Evolutionary conservation across 1,140 invertebrate species (phyloP), one percentile per base, ranked within the genome.

Genomic region (Brachionus sp.): DNA sequence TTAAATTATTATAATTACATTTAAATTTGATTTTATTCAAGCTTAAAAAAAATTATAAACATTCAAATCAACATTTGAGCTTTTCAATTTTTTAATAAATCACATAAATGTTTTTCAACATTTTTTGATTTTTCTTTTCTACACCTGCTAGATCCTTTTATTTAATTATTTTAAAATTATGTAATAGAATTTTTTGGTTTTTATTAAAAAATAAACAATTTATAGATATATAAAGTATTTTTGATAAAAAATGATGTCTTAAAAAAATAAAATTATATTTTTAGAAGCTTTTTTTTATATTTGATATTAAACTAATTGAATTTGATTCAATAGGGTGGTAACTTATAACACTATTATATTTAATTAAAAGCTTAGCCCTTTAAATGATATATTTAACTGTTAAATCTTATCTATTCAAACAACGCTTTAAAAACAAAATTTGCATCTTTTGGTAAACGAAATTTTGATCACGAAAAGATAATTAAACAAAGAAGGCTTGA

Each of bases 391-490:
- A 25, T 57, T 57, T 57, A 57, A 19, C 50, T 57, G 5, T 7
- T 19, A 57, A 57, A 57, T 57, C 50, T 57, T 57, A 57, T 57
- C 50, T 57, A 57, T 57, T 57, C 50, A 57, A 57, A 57, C 16
- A 57, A 57, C 50, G 50, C 50, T 57, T 57, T 57, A 57, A 29
- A 29, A 29, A 57, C 50, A 57, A 57, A 57, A 57, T 57, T 57
- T 57, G 16, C 50, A 57, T 57, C 16, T 7, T 57, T 57, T 57
- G n/a, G 50, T 9, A 57, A 57, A 57, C 19, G 50, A 57, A 16
- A 57, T 57, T 57, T 57, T 57, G n/a, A 57, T 57, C 50, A 57
- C 50, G 50, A 57, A 57, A 57, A 57, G n/a, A 57, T 57, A 57
- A 57, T 57, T 57, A 57, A 16, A 57, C 50, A 57, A 57, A 57